Base-by-base conservation (phyloP, 1,140 invertebrate species). In the Bactericera cockerelli region DNA sequence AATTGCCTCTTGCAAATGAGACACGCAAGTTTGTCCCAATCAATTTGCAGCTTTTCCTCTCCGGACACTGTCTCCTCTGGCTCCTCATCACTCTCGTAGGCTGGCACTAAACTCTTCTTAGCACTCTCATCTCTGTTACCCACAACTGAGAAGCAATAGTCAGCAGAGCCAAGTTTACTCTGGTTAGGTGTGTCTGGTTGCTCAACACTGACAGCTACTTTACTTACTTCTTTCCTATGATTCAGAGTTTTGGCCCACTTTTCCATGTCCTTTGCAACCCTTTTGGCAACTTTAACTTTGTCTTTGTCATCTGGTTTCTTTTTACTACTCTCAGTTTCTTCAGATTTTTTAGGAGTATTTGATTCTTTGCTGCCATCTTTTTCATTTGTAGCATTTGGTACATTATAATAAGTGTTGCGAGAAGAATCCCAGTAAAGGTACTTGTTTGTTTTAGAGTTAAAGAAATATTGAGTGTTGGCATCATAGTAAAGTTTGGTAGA, bases 191-290 rank as follows among this genome's bases (percentile, higher is more conserved):
- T 59, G n/a, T n/a, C n/a, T n/a, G n/a, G n/a, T 0, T 72, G 68
- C 62, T 77, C 74, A 57, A 79, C 75, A n/a, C n/a, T 49, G 42
- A 6, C 19, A 6, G 42, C n/a, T 54, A 77, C 78, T 62, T 82
- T 81, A 25, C 83, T 80, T 61, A 80, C 85, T 66, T 97, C 92
- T 72, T 98, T 98, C 73, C 94, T 93, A 68, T 97, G 93, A 73
- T 98, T 98, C 57, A 97, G 74, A 4, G 89, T 93, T 69, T 97
- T 93, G 0, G 95, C 95, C 96, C 96, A 99, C 67, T 84, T 83
- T 66, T 91, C 88, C 90, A 93, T 93, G 67, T 93, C 80, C 76
- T 97, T 97, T 0, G 93, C 93, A 66, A 98, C 97, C 73, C 96
- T 95, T 69, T 97, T 96, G 1, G 95, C 95, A 14, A 95, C 91